Evolutionary conservation across 2,888 invertebrate genomes (phyloP), one percentile per base, ranked within the genome.

Genomic region (Alviniconcha strummeri): DNA sequence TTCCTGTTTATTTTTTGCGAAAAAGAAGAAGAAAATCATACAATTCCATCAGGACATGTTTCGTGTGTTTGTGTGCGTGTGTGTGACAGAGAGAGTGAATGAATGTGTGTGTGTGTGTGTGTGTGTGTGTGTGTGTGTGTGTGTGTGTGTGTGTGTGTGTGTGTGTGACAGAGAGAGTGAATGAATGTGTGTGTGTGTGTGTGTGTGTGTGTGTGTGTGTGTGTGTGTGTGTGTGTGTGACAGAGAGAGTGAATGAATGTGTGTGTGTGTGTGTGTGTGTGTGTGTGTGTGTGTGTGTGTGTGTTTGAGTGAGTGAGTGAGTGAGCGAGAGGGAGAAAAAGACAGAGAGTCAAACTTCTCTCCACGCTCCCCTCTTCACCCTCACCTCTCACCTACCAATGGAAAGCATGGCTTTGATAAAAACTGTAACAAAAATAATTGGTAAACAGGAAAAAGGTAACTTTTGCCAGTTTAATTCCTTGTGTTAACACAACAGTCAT

Each of bases 91-190:
- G n/a, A n/a, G n/a, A n/a, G 72, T n/a, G n/a, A 19, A 19, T 8
- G 8, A 36, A 36, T 72, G n/a, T 36, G 72, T 9, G 72, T 36
- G 52, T 15, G 8, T 69, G 5, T 72, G 36, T 19, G 52, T 72
- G 36, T 19, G 72, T 36, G 72, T 72, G 36, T 72, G 72, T 72
- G 72, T 72, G 72, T 72, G 72, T 52, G 72, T 15, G 36, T 72
- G 72, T 36, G 52, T 72, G 72, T 72, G 72, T 52, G 72, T 36
- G 36, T 72, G 72, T 72, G 72, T 72, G 72, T 72, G 52, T 72
- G 36, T 36, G 52, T 72, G 72, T 72, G 36, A 36, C 36, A 36
- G 36, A 36, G 36, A 36, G 36, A 36, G 36, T 36, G 36, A 36
- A 36, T 36, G 36, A 36, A 36, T 36, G 36, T n/a, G n/a, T n/a